A percentile compares a stretch with the other conserved stretches of the same genome.
These are phyloP conservation scores for Sinocyclocheilus grahami DNA, from an alignment of 2,113 vertebrate species.

Conservation along the genomic window DNA sequence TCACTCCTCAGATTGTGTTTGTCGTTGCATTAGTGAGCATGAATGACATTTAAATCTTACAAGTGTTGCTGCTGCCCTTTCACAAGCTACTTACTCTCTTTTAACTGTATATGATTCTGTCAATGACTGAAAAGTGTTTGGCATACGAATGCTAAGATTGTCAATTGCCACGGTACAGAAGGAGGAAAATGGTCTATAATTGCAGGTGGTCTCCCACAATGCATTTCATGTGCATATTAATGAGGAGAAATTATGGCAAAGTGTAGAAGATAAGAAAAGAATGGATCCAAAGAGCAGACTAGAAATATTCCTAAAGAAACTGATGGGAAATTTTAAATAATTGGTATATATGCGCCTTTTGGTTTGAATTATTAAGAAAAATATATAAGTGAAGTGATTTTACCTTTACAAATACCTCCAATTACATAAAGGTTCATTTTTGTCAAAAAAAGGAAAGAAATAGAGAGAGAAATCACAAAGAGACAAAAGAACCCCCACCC, in stretches of 20 bases:
- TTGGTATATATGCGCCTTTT: neutral
- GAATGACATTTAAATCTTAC: conserved; percentile 81
- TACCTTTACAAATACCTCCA: conserved; percentile 19
- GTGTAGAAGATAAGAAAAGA: conserved; percentile 46
- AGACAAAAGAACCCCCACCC: neutral
- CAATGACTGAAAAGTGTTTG: conserved; percentile 72
- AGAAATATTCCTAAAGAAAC: conserved; percentile 20
- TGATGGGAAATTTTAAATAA: conserved; percentile 11
- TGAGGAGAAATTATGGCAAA: conserved; percentile 48
- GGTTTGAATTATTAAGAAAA: conserved; percentile 11
- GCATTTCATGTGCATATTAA: conserved; percentile 57
- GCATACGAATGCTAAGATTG: conserved; percentile 56
- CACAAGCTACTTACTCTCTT: conserved; percentile 73
- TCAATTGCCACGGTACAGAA: conserved; percentile 47
- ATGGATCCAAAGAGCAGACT: conserved; percentile 31
- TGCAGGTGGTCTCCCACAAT: conserved; percentile 54
- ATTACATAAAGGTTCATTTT: conserved; percentile 15
- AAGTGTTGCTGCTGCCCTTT: conserved; percentile 70
- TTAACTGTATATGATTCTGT: conserved; percentile 73
- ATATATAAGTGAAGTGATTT: conserved; percentile 16
- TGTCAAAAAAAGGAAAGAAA: neutral
- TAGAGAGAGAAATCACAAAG: neutral
- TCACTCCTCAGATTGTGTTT: conserved; percentile 74
- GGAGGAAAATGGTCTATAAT: conserved; percentile 56
- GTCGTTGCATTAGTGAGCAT: conserved; percentile 75